Base-by-base conservation (phyloP, 2,113 vertebrate species). In the Ceyx melanurus region DNA sequence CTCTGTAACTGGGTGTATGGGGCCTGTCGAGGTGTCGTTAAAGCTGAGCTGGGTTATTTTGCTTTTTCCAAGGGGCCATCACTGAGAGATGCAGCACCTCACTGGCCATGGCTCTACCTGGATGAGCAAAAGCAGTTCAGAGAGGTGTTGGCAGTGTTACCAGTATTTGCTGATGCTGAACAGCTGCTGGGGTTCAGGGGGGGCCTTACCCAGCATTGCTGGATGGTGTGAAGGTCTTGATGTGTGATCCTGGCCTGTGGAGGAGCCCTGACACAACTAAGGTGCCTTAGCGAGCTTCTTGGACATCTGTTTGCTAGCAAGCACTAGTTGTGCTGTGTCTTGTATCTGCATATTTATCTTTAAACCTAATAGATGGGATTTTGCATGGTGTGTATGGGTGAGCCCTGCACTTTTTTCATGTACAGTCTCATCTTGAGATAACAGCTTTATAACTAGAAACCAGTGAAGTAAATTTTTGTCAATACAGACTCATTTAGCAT, bases 91-190 rank as follows among this genome's bases (percentile, higher is more conserved):
- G 62, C 53, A 8, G 6, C 46, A 33, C 40, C 50, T 91, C 37
- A 35, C 74, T 37, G 62, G 62, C 31, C 3, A 2, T 31, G 10
- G 25, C 56, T 91, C 0, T 2, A 70, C 73, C 56, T 54, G 26
- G 4, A 3, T 15, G 48, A 79, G 71, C 66, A 68, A 43, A 67
- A 68, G 79, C 62, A 43, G 40, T 19, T 93, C 26, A 6, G 3
- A 3, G 90, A 93, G 86, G 86, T 91, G 88, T 90, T 94, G 90
- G 64, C 88, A 93, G 79, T 1, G 22, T 22, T 65, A 56, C 10
- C 65, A 25, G 19, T 29, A 37, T n/a, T 12, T 90, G 83, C 76
- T 90, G 80, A 77, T 43, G 73, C 37, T 64, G 46, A 88, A 1
- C 95, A 92, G 91, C 88, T 94, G 90, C 50, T 40, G 56, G 58